Evolutionary conservation across 1,140 invertebrate genomes (phyloP).

Genomic region (Tribolium castaneum): DNA sequence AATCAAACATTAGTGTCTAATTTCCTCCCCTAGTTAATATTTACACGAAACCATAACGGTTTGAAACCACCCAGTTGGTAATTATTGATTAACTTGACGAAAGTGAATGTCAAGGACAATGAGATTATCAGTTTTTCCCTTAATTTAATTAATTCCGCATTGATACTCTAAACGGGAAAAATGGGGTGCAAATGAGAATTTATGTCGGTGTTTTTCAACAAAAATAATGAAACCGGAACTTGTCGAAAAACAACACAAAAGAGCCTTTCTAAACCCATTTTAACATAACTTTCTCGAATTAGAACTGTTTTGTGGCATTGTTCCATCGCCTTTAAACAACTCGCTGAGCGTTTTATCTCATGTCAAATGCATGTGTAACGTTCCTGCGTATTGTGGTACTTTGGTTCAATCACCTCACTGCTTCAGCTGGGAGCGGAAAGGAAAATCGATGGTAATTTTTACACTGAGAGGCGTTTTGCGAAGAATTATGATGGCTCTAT

Average conservation of each 20-base stretch:
- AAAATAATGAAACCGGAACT: not conserved
- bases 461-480: not conserved
- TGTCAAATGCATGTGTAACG: slow-evolving; percentile 20
- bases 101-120: not conserved
- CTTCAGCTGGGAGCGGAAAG: not conserved
- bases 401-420: slow-evolving; percentile 20
- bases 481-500: too few species aligned
- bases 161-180: not conserved
- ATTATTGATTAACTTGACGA: not conserved
- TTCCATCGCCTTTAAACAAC: slow-evolving; percentile 2
- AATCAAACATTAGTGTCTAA: slow-evolving; percentile 7
- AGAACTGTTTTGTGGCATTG: not conserved
- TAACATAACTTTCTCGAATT: not conserved
- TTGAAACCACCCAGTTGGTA: not conserved
- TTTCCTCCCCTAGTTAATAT: not conserved
- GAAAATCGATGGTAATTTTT: slow-evolving; percentile 22
- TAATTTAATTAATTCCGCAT: not conserved
- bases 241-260: not conserved
- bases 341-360: not conserved
- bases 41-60: not conserved
- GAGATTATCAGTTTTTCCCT: not conserved
- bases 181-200: not conserved
- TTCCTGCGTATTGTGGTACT: slow-evolving; percentile 14
- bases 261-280: not conserved
- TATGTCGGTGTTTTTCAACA: not conserved